Conservation (phyloP, 1,140 invertebrate species). For the Neoseiulus cucumeris region DNA sequence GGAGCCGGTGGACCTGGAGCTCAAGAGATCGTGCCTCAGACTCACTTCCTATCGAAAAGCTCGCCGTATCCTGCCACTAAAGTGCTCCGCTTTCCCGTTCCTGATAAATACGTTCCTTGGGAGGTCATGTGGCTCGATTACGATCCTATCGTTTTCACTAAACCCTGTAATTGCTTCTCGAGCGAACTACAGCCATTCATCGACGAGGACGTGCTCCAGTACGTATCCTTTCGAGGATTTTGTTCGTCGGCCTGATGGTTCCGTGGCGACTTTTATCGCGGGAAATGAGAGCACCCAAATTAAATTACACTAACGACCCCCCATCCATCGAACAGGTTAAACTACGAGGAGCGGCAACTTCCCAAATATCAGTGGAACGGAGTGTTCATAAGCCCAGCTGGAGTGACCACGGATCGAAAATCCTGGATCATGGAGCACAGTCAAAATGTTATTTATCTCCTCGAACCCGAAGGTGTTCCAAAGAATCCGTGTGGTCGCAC, state of each 20-base stretch:
- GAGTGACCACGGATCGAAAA: slow-evolving; percentile 20
- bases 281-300: too few relatives aligned
- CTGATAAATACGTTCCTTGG: slow-evolving; percentile 32
- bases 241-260: too few relatives aligned
- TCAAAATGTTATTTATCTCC: slow-evolving; percentile 16
- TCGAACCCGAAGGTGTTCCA: slow-evolving; percentile 21
- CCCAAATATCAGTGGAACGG: slow-evolving; percentile 21
- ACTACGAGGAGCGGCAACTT: neutral
- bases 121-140: slow-evolving; percentile 28
- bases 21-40: neutral
- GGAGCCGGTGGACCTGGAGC: neutral
- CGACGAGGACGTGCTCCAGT: slow-evolving; percentile 28
- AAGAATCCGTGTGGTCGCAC: slow-evolving; percentile 31
- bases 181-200: slow-evolving; percentile 24
- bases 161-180: slow-evolving; percentile 22
- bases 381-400: slow-evolving; percentile 20
- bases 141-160: slow-evolving; percentile 27
- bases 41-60: slow-evolving; percentile 26
- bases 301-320: too few relatives aligned
- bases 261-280: too few relatives aligned
- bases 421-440: slow-evolving; percentile 21
- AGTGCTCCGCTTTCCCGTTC: slow-evolving; percentile 29
- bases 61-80: slow-evolving; percentile 30
- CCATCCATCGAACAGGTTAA: neutral
- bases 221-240: slow-evolving; percentile 17